Base-by-base conservation (phyloP, 2,113 vertebrate species). In the Sebastes schlegelii region DNA sequence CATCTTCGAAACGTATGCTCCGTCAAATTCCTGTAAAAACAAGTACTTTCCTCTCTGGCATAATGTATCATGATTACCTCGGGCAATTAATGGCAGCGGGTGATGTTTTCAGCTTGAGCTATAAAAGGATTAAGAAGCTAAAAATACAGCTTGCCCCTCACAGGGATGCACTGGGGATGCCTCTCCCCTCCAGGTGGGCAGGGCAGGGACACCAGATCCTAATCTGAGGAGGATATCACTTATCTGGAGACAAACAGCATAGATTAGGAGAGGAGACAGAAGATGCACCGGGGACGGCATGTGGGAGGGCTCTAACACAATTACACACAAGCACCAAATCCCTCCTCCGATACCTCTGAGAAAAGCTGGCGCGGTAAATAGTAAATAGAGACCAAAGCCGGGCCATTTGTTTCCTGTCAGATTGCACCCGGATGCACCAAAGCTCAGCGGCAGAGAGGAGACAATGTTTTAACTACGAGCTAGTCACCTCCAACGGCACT, bases 231-330 rank as follows among this genome's bases (percentile, higher is more conserved):
- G 93, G 93, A 95, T 94, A 95, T 96, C 94, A 88, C 88, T 93
- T 94, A 92, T 93, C 92, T 92, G 86, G 86, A 95, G 95, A 96
- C 95, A 94, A 95, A 96, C 94, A 91, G 92, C 84, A 45, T 82
- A 94, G 95, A 96, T 96, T 95, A 94, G 91, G 89, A 93, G 93
- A 95, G 88, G 90, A 95, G 95, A 95, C 94, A 94, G 94, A 94
- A 91, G 92, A 94, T 79, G 87, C 94, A 90, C 92, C 34, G 74
- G 94, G 94, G 95, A 95, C 86, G 46, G 82, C 77, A 86, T 87
- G 95, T 96, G 95, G 94, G 95, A 92, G 94, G 94, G 76, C 79
- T 87, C 78, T 94, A 95, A 96, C 92, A 88, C 93, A 96, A 95
- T 96, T 95, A 95, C 88, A 93, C 94, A 91, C 90, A 83, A 89